A percentile compares a stretch with the other conserved stretches of the same genome.
Conservation (phyloP, 2,113 vertebrate genomes). For the Microcebus ravelobensis region DNA sequence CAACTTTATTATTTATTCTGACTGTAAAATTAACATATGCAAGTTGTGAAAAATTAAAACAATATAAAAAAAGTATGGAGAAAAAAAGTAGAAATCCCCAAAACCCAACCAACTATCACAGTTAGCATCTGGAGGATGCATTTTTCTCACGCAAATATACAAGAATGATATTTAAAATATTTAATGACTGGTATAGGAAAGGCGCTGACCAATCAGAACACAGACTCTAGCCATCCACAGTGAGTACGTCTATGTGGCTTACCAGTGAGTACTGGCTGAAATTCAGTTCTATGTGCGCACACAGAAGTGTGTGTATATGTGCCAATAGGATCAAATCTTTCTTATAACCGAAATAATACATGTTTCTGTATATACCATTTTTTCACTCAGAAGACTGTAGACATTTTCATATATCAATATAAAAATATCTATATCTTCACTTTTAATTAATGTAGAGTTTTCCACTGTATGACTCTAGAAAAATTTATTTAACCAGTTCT, state of each 20-base stretch:
- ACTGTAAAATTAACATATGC: not conserved
- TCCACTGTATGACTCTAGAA: not conserved
- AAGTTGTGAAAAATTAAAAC: constrained; percentile 14
- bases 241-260: not conserved
- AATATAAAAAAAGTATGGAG: not conserved
- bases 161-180: not conserved
- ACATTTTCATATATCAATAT: not conserved
- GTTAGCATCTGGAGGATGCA: not conserved
- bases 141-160: not conserved
- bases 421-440: not conserved
- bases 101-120: not conserved
- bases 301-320: not conserved
- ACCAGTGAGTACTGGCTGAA: not conserved
- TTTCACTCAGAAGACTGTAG: not conserved
- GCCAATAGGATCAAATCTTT: not conserved
- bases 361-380: not conserved
- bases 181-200: not conserved
- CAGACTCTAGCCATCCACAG: not conserved
- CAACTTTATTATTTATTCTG: not conserved
- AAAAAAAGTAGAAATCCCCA: not conserved
- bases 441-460: not conserved
- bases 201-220: not conserved
- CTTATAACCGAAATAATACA: not conserved
- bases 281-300: not conserved
- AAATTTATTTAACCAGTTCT: not conserved